Evolutionary conservation across 2,113 vertebrate genomes (phyloP), one percentile per base, ranked within the genome.

Genomic region (Callithrix jacchus): DNA sequence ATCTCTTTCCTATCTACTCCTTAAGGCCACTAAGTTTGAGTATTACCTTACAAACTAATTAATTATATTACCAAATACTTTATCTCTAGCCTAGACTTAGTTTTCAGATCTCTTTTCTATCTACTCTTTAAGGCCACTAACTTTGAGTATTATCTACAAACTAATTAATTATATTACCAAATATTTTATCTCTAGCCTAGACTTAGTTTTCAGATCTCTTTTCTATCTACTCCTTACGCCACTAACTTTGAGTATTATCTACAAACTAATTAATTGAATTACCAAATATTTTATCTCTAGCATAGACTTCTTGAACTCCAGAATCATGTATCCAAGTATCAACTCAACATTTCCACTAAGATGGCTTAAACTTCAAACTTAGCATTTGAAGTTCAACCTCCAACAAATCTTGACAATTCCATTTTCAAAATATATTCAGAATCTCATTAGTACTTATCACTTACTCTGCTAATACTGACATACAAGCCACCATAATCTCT

Each of bases 391-490:
- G 52, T 52, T 52, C 52, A 52, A 80, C 25, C 25, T 23, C 76
- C 79, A 77, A 18, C 27, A 92, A 91, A 95, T 68, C 54, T 58
- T 82, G 42, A 93, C 73, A 96, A 52, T 16, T 61, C 40, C 66
- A 4, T 82, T 91, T 89, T 66, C 77, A 93, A 88, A 85, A 93
- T 61, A 92, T 23, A 87, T 80, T 97, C 71, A 84, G 32, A 93
- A 49, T 70, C n/a, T 49, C 71, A 94, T 58, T 47, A 66, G 30
- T 42, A 83, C 25, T 74, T 40, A 76, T 27, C 11, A 86, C 40
- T 20, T 86, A 35, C 58, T 90, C 52, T 87, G 56, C 89, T 93
- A 91, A 95, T 37, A 56, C 5, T 64, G 8, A 83, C 68, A 88
- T 6, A 76, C 17, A 91, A 90, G 49, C 32, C 11, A 76, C 37